Conservation (phyloP, 2,888 invertebrate genomes). For the Mamestra brassicae region DNA sequence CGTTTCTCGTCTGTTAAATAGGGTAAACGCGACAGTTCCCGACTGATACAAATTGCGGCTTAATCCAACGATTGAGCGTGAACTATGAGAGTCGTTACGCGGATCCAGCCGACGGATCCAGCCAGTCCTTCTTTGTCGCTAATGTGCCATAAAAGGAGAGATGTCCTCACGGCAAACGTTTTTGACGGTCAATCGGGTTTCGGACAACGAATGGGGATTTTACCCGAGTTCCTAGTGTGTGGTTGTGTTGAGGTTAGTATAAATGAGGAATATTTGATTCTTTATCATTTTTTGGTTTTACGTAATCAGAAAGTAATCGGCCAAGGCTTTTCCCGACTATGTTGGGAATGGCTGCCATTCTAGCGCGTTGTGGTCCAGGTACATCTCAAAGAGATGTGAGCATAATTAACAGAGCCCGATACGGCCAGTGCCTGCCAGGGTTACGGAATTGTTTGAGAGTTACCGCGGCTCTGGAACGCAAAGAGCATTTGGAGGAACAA, state of each 20-base stretch:
- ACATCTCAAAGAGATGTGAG: no score
- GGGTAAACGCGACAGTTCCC: constrained; percentile 79
- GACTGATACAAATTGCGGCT: constrained; percentile 85
- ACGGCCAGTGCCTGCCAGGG: no score
- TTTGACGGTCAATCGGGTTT: constrained; percentile 75
- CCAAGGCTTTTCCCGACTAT: no score
- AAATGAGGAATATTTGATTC: no score
- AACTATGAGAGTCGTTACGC: constrained; percentile 86
- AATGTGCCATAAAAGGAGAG: constrained; percentile 82
- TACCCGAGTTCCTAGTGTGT: constrained; percentile 38
- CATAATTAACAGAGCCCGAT: no score
- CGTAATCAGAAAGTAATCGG: no score
- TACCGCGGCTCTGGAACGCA: no score
- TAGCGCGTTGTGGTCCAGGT: no score
- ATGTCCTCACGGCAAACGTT: constrained; percentile 74
- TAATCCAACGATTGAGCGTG: constrained; percentile 87
- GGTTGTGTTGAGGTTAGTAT: constrained; percentile 28
- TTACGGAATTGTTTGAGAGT: no score
- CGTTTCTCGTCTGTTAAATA: constrained; percentile 75
- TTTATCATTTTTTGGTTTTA: no score
- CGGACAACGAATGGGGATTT: constrained; percentile 66
- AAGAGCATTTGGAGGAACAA: no score
- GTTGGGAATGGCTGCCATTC: no score
- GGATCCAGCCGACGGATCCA: constrained; percentile 78
- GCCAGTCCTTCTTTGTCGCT: constrained; percentile 85